Conservation (phyloP, 2,113 vertebrate genomes). For the Calyptommatus sinebrachiatus region DNA sequence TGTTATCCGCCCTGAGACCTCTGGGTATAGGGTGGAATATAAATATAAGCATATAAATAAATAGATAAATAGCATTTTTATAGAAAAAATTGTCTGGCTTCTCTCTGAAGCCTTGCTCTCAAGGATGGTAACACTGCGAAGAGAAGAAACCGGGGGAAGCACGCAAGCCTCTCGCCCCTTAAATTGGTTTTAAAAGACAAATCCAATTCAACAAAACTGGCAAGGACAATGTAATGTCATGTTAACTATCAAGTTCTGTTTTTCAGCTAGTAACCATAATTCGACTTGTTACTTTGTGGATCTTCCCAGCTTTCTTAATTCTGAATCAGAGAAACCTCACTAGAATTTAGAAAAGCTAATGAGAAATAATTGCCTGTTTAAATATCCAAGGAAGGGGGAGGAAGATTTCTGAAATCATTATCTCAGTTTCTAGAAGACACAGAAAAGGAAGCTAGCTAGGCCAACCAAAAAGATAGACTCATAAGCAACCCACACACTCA, state of each 20-base stretch:
- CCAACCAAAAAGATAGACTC: conserved; percentile 36
- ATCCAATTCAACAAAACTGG: conserved; percentile 37
- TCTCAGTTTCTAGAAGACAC: conserved; percentile 42
- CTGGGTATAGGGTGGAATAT: too few relatives aligned
- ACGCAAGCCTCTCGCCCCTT: conserved; percentile 16
- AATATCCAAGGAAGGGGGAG: conserved; percentile 26
- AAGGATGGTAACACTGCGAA: background rate
- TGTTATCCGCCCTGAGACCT: too few relatives aligned
- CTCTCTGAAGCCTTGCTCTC: background rate
- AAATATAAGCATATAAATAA: background rate
- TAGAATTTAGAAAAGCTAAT: conserved; percentile 49
- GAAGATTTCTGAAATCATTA: conserved; percentile 37
- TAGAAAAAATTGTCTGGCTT: background rate
- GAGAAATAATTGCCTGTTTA: conserved; percentile 41
- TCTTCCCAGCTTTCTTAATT: conserved; percentile 29
- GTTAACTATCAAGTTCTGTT: conserved; percentile 22
- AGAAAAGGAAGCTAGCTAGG: conserved; percentile 46
- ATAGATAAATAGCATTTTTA: background rate
- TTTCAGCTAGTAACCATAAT: conserved; percentile 12
- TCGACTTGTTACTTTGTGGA: conserved; percentile 14
- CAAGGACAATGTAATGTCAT: conserved; percentile 59
- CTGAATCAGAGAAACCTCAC: conserved; percentile 26
- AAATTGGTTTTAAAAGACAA: conserved; percentile 28
- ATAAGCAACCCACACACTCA: conserved; percentile 30
- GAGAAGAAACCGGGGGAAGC: background rate